Percentiles rank a stretch among this genome's conserved stretches.
Evolutionary conservation across 2,797 vertebrate genomes (phyloP).

Genomic region (Periparus ater): DNA sequence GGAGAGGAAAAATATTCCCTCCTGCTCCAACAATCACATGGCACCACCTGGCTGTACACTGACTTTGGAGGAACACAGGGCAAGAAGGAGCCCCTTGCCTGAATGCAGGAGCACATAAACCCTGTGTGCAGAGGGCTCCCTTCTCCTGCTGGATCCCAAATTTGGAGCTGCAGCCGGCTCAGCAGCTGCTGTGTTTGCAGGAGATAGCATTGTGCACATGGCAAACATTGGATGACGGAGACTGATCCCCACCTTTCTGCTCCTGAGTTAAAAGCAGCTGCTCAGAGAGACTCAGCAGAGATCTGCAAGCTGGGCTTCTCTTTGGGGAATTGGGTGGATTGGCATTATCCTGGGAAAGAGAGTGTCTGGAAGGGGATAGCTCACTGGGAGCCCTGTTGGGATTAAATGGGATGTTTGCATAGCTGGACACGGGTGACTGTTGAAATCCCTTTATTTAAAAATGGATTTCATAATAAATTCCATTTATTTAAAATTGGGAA

Average conservation of each 20-base stretch:
- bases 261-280: background rate
- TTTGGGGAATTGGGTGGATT: background rate
- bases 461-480: background rate
- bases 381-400: background rate
- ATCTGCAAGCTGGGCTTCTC: background rate
- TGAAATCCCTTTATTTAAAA: background rate
- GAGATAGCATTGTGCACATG: slow-evolving; percentile 43
- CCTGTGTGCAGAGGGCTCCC: background rate
- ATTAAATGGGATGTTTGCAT: background rate
- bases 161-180: background rate
- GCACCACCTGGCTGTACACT: accelerated
- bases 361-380: background rate
- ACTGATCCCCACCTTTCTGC: background rate
- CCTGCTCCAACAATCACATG: background rate
- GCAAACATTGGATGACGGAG: slow-evolving; percentile 22
- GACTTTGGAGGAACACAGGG: accelerated
- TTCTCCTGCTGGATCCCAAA: background rate
- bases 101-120: accelerated
- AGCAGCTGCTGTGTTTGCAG: slow-evolving; percentile 11
- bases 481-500: background rate
- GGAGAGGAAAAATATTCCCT: background rate
- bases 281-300: background rate
- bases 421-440: background rate
- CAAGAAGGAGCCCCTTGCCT: background rate
- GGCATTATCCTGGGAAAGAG: background rate